Base-by-base conservation (phyloP, 2,888 invertebrate genomes). In the Zhengitettix transpicula region DNA sequence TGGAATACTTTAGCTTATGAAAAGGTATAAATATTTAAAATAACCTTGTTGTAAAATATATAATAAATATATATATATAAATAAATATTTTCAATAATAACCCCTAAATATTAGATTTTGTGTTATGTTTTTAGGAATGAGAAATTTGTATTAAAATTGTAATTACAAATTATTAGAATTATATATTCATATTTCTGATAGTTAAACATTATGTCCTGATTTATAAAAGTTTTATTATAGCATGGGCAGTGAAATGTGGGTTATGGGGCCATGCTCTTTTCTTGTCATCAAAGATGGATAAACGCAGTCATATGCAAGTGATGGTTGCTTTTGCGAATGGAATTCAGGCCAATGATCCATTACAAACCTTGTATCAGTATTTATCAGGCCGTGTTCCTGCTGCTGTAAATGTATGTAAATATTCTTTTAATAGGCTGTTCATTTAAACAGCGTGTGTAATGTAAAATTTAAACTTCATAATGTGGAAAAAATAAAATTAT, bases 181-280 rank as follows among this genome's bases (percentile, higher is more conserved):
- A 16, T 41, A 1, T 16, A 11, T 42, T 47, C 51, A 42, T 14
- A 7, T 28, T 28, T 2, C 28, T 28, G 28, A 28, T 60, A 51
- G 28, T 52, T 57, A 41, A 60, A 47, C 16, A 51, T 14, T n/a
- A n/a, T 42, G 58, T 60, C 56, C 54, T 8, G 51, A 57, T 54
- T 60, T 58, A 40, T 42, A 44, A 55, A 55, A 57, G 63, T 61
- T 62, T 57, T 58, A 63, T 70, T 71, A 62, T 76, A 85, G 96
- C 96, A 73, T 93, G 87, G 83, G 95, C 96, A 51, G 89, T 95
- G 82, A 83, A 82, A 66, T 81, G 85, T 70, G 82, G 84, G 66
- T 78, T 94, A 63, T 97, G 97, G 97, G 95, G 93, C 0, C 96
- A 97, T 76, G 96, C 96, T 60, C 78, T 96, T 68, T 88, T 89